Percentiles rank a stretch among this genome's conserved stretches.
Evolutionary conservation across 2,888 invertebrate species (phyloP).

Genomic region (Macrophya alboannulata): DNA sequence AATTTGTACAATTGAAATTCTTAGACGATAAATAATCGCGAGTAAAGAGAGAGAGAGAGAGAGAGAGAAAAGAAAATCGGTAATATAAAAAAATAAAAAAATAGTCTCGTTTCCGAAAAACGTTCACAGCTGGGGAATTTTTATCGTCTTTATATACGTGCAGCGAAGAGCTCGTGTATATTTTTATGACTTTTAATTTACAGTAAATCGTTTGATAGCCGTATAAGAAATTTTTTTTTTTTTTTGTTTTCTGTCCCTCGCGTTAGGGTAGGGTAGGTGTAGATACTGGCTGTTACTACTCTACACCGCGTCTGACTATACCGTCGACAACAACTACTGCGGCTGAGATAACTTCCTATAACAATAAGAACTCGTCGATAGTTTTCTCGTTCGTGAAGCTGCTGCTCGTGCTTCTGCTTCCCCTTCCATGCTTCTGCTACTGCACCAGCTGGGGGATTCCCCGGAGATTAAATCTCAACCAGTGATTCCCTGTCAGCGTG

Average conservation of each 20-base stretch:
- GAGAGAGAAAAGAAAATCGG: neutral
- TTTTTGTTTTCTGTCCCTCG: neutral
- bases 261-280: neutral
- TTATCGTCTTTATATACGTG: neutral
- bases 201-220: conserved; percentile 47
- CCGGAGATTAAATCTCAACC: conserved; percentile 55
- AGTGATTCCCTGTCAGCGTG: conserved; percentile 55
- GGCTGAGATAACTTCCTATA: conserved; percentile 21
- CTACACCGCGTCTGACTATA: neutral
- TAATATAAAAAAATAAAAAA: neutral
- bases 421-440: neutral
- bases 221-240: conserved; percentile 5
- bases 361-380: conserved; percentile 41
- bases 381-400: conserved; percentile 6
- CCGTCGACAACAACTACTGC: conserved; percentile 39
- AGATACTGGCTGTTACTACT: neutral
- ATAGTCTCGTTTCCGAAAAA: neutral
- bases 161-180: neutral
- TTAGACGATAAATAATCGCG: neutral
- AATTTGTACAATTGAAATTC: neutral
- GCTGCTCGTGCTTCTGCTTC: neutral
- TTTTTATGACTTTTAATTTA: conserved; percentile 47
- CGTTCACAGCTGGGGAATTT: conserved; percentile 16
- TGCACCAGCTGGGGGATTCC: conserved; percentile 39
- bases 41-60: no score